Base-by-base conservation (phyloP, 2,113 vertebrate species). In the Oryzias woworae region DNA sequence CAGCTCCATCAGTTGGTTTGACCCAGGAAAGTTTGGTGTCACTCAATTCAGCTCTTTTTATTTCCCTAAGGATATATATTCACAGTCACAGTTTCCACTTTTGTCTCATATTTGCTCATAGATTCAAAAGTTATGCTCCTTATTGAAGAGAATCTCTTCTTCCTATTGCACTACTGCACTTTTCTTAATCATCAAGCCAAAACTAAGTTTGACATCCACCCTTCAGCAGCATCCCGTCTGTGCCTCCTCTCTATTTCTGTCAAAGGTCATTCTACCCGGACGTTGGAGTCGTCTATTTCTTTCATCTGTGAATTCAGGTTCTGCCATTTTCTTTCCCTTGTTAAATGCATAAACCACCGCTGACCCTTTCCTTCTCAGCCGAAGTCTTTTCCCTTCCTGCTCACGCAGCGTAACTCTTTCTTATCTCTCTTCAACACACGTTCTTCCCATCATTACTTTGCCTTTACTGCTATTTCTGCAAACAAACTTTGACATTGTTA, bases 181-280 rank as follows among this genome's bases (percentile, higher is more conserved):
- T 23, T 71, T 4, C 26, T 59, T 49, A 23, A 46, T 23, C n/a
- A 60, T n/a, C 1, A 4, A 50, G 46, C 48, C 60, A 57, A 26
- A n/a, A 15, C 53, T 36, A 69, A 69, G 54, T 66, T 52, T 69
- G 55, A 64, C 51, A 28, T 22, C 51, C 48, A 26, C 8, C 43
- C 28, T 17, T 60, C 62, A 67, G 56, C 18, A 44, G 10, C n/a
- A 55, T 41, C 62, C 4, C 22, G 1, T 53, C 13, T 16, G 7
- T 22, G 36, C 47, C 31, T 52, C 47, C n/a, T 18, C n/a, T 41
- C 26, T 24, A 18, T 20, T 7, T 3, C 14, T 36, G 36, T 46
- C 36, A 4, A 61, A 77, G 58, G 50, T 71, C 28, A 56, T 13
- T 53, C 52, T 28, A 60, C 51, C 5, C 47, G 49, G 47, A 18